These are phyloP conservation scores for Leptoclinus maculatus DNA, from an alignment of 2,797 vertebrate genomes.

Conservation along the genomic window DNA sequence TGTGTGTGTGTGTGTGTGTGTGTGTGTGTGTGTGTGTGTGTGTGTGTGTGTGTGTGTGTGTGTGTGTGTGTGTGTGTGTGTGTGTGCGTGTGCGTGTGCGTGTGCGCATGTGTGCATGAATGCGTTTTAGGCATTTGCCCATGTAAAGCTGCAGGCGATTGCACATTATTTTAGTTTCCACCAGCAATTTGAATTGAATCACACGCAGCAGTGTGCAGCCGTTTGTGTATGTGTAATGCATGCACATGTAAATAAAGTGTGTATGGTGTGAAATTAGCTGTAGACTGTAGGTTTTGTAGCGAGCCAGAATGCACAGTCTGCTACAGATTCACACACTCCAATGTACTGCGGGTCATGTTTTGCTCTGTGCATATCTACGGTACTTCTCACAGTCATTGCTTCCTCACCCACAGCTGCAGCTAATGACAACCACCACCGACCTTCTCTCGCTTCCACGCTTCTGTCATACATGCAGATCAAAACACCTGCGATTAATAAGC, in stretches of 20 bases:
- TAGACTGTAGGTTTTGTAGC: neutral
- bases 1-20: slow-evolving; percentile 64
- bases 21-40: slow-evolving; percentile 82
- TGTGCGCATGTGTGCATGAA: slow-evolving; percentile 46
- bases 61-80: slow-evolving; percentile 82
- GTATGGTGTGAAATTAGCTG: slow-evolving; percentile 14
- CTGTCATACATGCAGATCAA: slow-evolving; percentile 51
- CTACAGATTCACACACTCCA: neutral
- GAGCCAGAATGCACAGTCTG: neutral
- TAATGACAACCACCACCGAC: slow-evolving; percentile 56
- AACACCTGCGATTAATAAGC: slow-evolving; percentile 68
- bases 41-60: slow-evolving; percentile 82
- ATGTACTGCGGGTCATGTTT: slow-evolving; percentile 5
- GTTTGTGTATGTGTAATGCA: neutral
- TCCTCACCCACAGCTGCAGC: slow-evolving; percentile 69
- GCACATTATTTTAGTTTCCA: neutral
- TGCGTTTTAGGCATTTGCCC: slow-evolving; percentile 1
- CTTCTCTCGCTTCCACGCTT: slow-evolving; percentile 76
- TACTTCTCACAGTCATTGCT: slow-evolving; percentile 51
- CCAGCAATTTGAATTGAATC: neutral
- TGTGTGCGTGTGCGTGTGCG: slow-evolving; percentile 82
- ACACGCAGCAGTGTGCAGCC: neutral
- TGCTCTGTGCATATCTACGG: slow-evolving; percentile 9
- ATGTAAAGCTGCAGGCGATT: neutral
- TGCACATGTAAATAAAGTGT: slow-evolving; percentile 1